These are phyloP conservation scores for Tinamus guttatus DNA, from an alignment of 2,113 vertebrate genomes.

Conservation along the genomic window DNA sequence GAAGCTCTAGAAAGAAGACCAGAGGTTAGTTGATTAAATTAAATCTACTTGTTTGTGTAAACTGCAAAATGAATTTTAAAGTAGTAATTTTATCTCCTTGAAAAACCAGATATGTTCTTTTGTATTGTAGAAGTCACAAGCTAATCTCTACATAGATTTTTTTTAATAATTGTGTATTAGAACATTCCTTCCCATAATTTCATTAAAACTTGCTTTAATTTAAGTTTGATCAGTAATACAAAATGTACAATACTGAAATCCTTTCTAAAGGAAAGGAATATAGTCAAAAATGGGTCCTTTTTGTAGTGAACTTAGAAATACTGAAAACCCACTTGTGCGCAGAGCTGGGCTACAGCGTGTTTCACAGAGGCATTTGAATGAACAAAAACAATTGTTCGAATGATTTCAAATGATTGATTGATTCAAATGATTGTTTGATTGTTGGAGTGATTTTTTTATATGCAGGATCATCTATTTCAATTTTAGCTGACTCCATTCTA, in stretches of 20 bases:
- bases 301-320: neutral
- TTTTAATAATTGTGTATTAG: neutral
- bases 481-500: neutral
- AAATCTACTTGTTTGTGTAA: neutral
- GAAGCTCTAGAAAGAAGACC: slow-evolving; percentile 96
- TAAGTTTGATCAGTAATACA: neutral
- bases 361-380: neutral
- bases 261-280: neutral
- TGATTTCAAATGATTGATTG: too few species aligned
- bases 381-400: too few species aligned
- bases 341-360: neutral
- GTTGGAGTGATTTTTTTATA: too few species aligned
- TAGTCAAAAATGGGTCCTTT: neutral
- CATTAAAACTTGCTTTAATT: neutral
- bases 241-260: neutral
- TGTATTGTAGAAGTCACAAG: neutral
- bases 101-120: neutral
- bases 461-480: neutral
- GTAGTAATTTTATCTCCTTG: neutral
- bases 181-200: neutral
- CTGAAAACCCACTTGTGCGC: neutral
- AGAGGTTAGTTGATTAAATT: slow-evolving; percentile 84
- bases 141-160: neutral
- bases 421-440: too few species aligned
- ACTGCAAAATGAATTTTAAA: neutral